These are phyloP conservation scores for Stramonita haemastoma DNA, from an alignment of 2,888 invertebrate species.

Conservation along the genomic window DNA sequence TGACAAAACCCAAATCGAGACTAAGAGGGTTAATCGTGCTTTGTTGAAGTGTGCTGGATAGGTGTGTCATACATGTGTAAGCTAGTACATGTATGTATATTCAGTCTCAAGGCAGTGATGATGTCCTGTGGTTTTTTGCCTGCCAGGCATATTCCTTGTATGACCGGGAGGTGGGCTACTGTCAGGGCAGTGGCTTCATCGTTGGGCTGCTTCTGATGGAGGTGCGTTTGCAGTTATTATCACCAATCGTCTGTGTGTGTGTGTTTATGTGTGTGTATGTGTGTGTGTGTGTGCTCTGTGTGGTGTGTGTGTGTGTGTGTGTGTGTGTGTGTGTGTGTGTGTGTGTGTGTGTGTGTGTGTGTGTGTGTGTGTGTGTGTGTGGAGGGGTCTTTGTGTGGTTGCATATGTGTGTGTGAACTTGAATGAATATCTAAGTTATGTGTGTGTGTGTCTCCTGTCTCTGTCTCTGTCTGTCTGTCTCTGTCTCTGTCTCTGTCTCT, in stretches of 20 bases:
- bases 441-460: neutral
- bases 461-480: too few relatives aligned
- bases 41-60: too few relatives aligned
- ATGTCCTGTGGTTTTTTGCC: too few relatives aligned
- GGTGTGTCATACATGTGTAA: too few relatives aligned
- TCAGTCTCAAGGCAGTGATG: too few relatives aligned
- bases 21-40: too few relatives aligned
- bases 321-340: neutral
- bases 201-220: conserved; percentile 99
- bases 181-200: conserved; percentile 99
- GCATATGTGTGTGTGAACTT: too few relatives aligned
- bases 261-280: neutral
- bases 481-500: too few relatives aligned
- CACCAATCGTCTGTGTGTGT: neutral
- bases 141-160: conserved; percentile 94
- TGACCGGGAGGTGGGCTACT: conserved; percentile 97
- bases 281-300: neutral
- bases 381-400: neutral
- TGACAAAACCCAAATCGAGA: too few relatives aligned
- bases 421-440: neutral
- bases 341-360: conserved; percentile 1
- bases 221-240: conserved; percentile 80
- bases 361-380: neutral
- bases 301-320: neutral
- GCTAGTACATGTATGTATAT: too few relatives aligned